Conservation (phyloP, 1,140 invertebrate genomes). For the Achroia grisella region DNA sequence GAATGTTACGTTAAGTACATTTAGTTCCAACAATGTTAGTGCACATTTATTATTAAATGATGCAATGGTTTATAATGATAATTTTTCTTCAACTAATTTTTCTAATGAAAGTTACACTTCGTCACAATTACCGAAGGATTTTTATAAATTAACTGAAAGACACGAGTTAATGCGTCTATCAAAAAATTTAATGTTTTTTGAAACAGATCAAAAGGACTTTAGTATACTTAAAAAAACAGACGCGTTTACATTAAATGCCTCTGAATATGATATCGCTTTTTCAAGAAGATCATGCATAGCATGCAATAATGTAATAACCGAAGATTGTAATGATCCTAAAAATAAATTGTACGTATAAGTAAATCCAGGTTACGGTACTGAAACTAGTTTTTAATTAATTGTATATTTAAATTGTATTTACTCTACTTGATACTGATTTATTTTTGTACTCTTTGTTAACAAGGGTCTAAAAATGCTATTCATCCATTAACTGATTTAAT, state of each 20-base stretch:
- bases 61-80: too few relatives aligned
- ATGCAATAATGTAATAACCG: slow-evolving; percentile 35
- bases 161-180: slow-evolving; percentile 13
- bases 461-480: too few relatives aligned
- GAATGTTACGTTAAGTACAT: too few relatives aligned
- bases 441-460: too few relatives aligned
- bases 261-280: background rate
- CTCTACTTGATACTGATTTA: too few relatives aligned
- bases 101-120: background rate
- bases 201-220: slow-evolving; percentile 12
- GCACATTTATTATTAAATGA: too few relatives aligned
- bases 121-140: background rate
- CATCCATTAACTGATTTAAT: background rate
- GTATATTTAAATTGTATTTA: too few relatives aligned
- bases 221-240: too few relatives aligned
- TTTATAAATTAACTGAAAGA: slow-evolving; percentile 6
- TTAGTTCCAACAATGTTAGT: too few relatives aligned
- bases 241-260: background rate
- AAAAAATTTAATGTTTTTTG: slow-evolving; percentile 18
- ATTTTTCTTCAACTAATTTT: too few relatives aligned
- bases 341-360: slow-evolving; percentile 38
- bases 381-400: too few relatives aligned
- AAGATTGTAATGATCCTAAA: slow-evolving; percentile 33
- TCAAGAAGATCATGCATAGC: slow-evolving; percentile 28
- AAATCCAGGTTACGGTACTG: background rate